Evolutionary conservation across 2,888 invertebrate genomes (phyloP).

Genomic region (Neoitamus cyanurus): DNA sequence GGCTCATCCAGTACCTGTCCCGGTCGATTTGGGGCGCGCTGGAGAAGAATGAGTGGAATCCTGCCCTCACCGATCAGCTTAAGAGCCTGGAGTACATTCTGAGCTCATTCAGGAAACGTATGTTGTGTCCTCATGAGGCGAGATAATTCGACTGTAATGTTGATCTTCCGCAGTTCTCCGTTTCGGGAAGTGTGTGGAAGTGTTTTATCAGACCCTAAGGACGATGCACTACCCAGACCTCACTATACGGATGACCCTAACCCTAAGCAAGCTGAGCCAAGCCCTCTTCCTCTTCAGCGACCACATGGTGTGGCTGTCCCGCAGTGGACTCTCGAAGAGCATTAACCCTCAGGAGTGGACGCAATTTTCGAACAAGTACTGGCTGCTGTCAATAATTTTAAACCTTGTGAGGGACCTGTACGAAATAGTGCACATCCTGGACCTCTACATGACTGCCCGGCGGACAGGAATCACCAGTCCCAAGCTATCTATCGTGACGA

Average conservation of each 20-base stretch:
- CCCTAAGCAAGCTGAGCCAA: conserved; percentile 82
- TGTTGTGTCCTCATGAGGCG: no score
- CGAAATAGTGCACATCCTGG: conserved; percentile 77
- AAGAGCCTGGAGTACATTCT: conserved; percentile 85
- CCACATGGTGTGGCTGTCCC: conserved; percentile 86
- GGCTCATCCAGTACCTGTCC: conserved; percentile 85
- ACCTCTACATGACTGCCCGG: conserved; percentile 68
- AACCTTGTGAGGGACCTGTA: conserved; percentile 86
- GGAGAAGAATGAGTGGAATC: conserved; percentile 69
- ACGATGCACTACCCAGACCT: conserved; percentile 79
- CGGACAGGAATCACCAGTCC: conserved; percentile 57
- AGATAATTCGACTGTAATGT: background rate
- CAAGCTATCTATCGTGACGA: conserved; percentile 56
- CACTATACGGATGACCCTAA: conserved; percentile 76
- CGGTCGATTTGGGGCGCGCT: conserved; percentile 83
- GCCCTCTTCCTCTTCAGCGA: conserved; percentile 85
- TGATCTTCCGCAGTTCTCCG: conserved; percentile 75
- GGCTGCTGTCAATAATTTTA: conserved; percentile 84
- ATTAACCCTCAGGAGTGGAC: conserved; percentile 83
- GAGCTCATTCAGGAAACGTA: conserved; percentile 89
- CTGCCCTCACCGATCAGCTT: conserved; percentile 77
- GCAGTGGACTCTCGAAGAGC: conserved; percentile 74
- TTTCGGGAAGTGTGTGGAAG: conserved; percentile 86
- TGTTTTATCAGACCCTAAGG: conserved; percentile 79
- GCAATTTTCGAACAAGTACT: conserved; percentile 80